A percentile compares a stretch with the other conserved stretches of the same genome.
These are phyloP conservation scores for Amia ocellicauda DNA, from an alignment of 2,113 vertebrate genomes.

Conservation along the genomic window DNA sequence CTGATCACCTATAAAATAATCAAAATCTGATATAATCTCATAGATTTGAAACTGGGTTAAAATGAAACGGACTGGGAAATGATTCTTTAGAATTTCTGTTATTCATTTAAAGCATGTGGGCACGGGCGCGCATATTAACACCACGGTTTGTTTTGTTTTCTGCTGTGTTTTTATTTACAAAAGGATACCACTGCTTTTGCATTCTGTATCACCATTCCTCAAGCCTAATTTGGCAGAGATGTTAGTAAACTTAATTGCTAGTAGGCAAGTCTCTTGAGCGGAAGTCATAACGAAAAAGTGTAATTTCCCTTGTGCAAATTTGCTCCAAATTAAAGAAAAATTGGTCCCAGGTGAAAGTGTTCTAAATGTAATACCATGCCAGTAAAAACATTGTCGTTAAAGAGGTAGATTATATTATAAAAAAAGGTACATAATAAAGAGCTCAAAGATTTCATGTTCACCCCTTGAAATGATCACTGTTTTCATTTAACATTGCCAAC, in stretches of 20 bases:
- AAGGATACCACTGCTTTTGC: too few relatives aligned
- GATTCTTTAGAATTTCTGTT: neutral
- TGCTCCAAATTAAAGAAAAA: constrained; percentile 65
- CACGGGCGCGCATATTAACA: neutral
- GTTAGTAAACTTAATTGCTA: constrained; percentile 61
- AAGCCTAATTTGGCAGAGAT: constrained; percentile 40
- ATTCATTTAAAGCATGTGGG: constrained; percentile 7
- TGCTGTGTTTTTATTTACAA: too few relatives aligned
- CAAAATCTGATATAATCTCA: too few relatives aligned
- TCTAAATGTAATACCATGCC: constrained; percentile 51
- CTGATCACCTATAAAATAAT: too few relatives aligned
- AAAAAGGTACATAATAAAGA: constrained; percentile 25
- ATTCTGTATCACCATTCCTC: constrained; percentile 15
- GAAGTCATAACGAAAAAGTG: constrained; percentile 44
- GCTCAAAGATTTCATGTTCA: constrained; percentile 13
- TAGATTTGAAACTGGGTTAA: too few relatives aligned
- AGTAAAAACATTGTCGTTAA: constrained; percentile 53
- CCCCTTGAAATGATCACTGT: constrained; percentile 27
- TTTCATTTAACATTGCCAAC: constrained; percentile 19
- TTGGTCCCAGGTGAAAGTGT: constrained; percentile 48
- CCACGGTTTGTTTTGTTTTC: neutral
- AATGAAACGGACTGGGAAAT: neutral
- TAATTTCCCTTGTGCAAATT: constrained; percentile 66
- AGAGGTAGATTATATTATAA: constrained; percentile 40
- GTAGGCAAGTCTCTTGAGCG: constrained; percentile 42